A percentile compares a stretch with the other conserved stretches of the same genome.
Evolutionary conservation across 2,113 vertebrate genomes (phyloP).

Genomic region (Brachyhypopomus gauderio): DNA sequence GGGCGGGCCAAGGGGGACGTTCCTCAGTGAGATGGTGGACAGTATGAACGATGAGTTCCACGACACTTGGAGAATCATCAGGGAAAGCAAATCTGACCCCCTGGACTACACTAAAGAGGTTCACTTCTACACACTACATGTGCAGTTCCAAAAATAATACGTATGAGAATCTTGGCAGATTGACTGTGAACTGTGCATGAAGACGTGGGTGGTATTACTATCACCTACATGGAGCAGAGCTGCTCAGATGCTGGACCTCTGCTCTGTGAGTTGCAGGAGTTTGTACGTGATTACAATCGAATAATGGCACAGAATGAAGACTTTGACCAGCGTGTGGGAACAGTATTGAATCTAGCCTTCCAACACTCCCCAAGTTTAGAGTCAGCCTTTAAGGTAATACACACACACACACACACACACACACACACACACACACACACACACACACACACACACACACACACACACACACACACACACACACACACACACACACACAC

Average conservation of each 20-base stretch:
- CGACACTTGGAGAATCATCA: conserved; percentile 69
- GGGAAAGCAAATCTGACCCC: conserved; percentile 76
- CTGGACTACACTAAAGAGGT: conserved; percentile 71
- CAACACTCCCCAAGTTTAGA: conserved; percentile 76
- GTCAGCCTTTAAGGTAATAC: conserved; percentile 75
- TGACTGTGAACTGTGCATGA: background rate
- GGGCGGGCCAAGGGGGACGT: conserved; percentile 69
- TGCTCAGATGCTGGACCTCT: background rate
- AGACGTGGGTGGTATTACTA: too few species aligned
- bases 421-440: too few species aligned
- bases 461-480: too few species aligned
- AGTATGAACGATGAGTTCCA: conserved; percentile 73
- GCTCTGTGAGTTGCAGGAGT: conserved; percentile 68
- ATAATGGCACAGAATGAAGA: conserved; percentile 78
- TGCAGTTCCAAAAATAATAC: background rate
- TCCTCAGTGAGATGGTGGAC: conserved; percentile 70
- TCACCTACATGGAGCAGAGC: background rate
- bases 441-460: too few species aligned
- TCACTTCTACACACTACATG: conserved; percentile 27
- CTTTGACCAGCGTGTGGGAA: conserved; percentile 78
- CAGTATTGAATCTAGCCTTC: conserved; percentile 80
- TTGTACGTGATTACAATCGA: conserved; percentile 70
- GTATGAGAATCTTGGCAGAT: background rate
- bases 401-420: conserved; percentile 4
- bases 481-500: too few species aligned